Evolutionary conservation across 2,113 vertebrate species (phyloP).

Genomic region (Manacus vitellinus): DNA sequence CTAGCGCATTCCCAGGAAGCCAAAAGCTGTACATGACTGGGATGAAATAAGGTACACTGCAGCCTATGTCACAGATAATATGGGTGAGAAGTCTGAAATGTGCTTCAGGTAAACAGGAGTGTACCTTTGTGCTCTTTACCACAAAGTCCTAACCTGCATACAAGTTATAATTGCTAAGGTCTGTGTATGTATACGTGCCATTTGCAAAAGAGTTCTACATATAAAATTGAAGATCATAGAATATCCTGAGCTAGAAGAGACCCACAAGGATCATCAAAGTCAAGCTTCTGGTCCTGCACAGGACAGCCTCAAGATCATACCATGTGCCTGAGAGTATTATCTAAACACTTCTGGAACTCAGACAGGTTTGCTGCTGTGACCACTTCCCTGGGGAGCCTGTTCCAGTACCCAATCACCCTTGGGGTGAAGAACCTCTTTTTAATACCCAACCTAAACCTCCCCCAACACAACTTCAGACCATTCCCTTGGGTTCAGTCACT

Average conservation of each 20-base stretch:
- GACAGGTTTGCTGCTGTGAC: neutral
- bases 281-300: neutral
- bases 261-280: neutral
- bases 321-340: neutral
- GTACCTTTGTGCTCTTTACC: neutral
- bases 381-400: neutral
- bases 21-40: neutral
- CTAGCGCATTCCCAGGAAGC: neutral
- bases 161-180: neutral
- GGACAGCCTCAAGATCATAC: neutral
- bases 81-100: neutral
- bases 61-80: neutral
- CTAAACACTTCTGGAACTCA: neutral
- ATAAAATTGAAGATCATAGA: neutral
- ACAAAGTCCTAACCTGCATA: neutral
- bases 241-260: neutral
- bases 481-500: neutral
- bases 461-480: neutral
- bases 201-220: neutral
- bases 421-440: neutral
- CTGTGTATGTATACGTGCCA: neutral
- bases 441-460: neutral
- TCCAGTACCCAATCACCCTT: neutral
- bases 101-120: neutral
- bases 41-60: neutral